phyloP scores from a whole-genome alignment of 2,888 invertebrate genomes.

The Ashinkailepas kermadecensis region DNA sequence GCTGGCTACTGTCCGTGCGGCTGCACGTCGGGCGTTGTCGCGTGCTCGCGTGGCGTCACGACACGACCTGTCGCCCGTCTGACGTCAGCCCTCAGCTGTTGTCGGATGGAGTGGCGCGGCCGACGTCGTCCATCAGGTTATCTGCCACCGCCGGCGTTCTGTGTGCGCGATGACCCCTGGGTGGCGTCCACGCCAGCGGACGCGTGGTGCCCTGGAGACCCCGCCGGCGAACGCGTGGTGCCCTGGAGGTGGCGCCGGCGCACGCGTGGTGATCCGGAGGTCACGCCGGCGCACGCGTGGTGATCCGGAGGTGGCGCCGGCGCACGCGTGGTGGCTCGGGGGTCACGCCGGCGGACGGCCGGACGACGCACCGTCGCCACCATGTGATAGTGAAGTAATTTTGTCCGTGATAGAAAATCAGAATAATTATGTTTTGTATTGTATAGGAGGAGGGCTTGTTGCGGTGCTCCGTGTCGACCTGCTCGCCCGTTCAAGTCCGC shows the following conservation, averaged over 20 bases:
- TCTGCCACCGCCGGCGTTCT: too few species aligned
- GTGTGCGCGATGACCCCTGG: too few species aligned
- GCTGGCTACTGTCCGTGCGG: too few species aligned
- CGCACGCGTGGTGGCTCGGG: neutral
- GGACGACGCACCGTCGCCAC: neutral
- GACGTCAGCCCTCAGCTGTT: too few species aligned
- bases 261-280: neutral
- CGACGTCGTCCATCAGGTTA: too few species aligned
- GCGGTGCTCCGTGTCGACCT: too few species aligned
- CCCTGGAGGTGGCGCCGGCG: neutral
- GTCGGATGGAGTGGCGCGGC: too few species aligned
- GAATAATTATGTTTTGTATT: constrained; percentile 19
- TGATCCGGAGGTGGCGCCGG: neutral
- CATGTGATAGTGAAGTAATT: constrained; percentile 13
- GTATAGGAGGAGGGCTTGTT: too few species aligned
- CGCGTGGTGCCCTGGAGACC: neutral
- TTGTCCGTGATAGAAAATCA: constrained; percentile 17
- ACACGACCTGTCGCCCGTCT: too few species aligned
- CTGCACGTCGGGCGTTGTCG: too few species aligned
- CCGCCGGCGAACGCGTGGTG: neutral
- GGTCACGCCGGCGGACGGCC: neutral
- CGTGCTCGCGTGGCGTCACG: too few species aligned
- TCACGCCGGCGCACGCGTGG: neutral
- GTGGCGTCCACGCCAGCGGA: neutral
- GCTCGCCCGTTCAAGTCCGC: too few species aligned